Conservation (phyloP, 2,888 invertebrate genomes). For the Buathra laborator region DNA sequence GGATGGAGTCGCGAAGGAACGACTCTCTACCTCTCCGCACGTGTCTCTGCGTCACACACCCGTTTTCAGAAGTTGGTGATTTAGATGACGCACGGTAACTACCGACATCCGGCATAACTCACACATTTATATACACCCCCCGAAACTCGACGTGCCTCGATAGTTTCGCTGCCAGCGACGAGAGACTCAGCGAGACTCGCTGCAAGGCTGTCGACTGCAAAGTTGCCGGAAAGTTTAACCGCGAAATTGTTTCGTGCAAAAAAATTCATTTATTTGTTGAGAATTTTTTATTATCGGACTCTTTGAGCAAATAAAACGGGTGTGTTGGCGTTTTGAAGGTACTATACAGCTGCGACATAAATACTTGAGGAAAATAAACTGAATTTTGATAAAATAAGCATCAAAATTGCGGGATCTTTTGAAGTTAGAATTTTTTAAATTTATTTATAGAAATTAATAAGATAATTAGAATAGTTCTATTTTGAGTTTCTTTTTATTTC, state of each 20-base stretch:
- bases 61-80: constrained; percentile 58
- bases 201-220: background rate
- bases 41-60: constrained; percentile 64
- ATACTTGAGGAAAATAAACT: too few species aligned
- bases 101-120: constrained; percentile 61
- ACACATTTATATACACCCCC: constrained; percentile 35
- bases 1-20: too few species aligned
- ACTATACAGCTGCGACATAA: background rate
- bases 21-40: constrained; percentile 54
- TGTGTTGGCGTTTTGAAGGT: background rate
- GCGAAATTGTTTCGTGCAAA: background rate
- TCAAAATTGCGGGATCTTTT: background rate
- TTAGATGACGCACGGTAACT: constrained; percentile 64
- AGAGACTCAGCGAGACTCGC: background rate
- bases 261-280: background rate
- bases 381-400: background rate
- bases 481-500: too few species aligned
- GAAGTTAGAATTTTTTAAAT: background rate
- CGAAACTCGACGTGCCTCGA: constrained; percentile 32
- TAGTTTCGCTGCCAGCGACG: constrained; percentile 21
- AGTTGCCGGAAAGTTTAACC: background rate
- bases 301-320: background rate
- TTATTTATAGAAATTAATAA: too few species aligned
- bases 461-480: too few species aligned
- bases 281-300: background rate